These are phyloP conservation scores for Phycodurus eques DNA, from an alignment of 2,113 vertebrate genomes.

Conservation along the genomic window DNA sequence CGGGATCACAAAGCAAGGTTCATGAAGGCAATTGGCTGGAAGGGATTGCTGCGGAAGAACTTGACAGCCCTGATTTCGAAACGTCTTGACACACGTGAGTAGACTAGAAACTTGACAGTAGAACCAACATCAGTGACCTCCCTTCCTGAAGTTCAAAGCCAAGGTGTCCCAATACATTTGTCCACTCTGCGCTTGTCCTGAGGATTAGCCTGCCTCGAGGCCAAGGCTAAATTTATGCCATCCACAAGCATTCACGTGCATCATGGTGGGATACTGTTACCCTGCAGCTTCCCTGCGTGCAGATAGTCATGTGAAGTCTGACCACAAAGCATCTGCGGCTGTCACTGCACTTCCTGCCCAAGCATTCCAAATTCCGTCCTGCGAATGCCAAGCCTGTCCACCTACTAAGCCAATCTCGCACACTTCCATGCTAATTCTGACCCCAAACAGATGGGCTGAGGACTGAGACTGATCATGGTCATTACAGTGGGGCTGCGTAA, in stretches of 20 bases:
- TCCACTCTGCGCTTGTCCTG: conserved; percentile 20
- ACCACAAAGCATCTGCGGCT: conserved; percentile 56
- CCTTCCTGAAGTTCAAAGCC: too few relatives aligned
- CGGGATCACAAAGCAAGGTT: too few relatives aligned
- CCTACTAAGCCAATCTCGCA: conserved; percentile 35
- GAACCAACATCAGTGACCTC: too few relatives aligned
- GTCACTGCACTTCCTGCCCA: conserved; percentile 54
- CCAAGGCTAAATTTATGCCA: conserved; percentile 71
- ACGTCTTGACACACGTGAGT: too few relatives aligned
- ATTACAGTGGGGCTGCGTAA: conserved; percentile 14
- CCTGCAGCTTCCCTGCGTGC: conserved; percentile 43
- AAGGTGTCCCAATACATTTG: neutral
- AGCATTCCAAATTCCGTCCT: conserved; percentile 47
- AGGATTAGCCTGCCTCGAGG: conserved; percentile 34
- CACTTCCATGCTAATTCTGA: conserved; percentile 35
- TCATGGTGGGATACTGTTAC: conserved; percentile 76
- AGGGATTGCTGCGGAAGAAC: too few relatives aligned
- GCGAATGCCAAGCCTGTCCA: conserved; percentile 54
- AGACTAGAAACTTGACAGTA: too few relatives aligned
- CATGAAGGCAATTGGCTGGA: too few relatives aligned
- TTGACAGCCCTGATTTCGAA: too few relatives aligned
- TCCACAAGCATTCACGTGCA: conserved; percentile 54
- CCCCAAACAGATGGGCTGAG: conserved; percentile 8
- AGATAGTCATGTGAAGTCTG: conserved; percentile 62
- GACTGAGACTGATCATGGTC: conserved; percentile 28